These are phyloP conservation scores for Ferrisia virgata DNA, from an alignment of 2,888 invertebrate species.

Conservation along the genomic window DNA sequence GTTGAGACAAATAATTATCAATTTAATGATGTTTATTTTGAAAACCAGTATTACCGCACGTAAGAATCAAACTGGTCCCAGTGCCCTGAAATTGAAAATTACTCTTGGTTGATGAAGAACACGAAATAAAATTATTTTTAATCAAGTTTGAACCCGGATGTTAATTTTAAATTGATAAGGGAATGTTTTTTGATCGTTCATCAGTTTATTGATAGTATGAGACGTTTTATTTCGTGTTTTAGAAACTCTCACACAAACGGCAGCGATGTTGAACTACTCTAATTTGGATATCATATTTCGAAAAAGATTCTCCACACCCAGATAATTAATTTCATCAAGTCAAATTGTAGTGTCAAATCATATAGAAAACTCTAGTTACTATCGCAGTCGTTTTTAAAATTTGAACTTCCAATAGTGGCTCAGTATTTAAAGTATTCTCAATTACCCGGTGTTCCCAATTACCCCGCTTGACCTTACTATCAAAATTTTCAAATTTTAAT, in stretches of 20 bases:
- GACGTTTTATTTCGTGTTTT: neutral
- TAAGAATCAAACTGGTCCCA: neutral
- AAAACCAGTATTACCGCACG: too few species aligned
- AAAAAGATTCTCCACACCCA: neutral
- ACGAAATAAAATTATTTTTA: neutral
- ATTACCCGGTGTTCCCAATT: neutral
- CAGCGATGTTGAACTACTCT: too few species aligned
- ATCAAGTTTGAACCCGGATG: neutral
- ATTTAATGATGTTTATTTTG: too few species aligned
- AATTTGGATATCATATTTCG: neutral
- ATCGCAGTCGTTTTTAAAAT: neutral
- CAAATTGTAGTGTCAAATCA: neutral
- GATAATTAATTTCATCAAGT: too few species aligned
- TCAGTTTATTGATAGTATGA: neutral
- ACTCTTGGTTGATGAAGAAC: neutral
- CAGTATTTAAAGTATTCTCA: neutral
- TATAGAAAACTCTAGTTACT: neutral
- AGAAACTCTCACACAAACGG: neutral
- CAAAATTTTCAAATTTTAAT: too few species aligned
- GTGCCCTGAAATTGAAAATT: too few species aligned
- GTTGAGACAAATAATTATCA: too few species aligned
- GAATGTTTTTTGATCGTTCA: neutral
- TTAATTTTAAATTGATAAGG: neutral
- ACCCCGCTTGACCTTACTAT: neutral
- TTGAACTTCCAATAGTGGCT: neutral